These are phyloP conservation scores for Linurgus olivaceus DNA, from an alignment of 2,797 vertebrate species.

Conservation along the genomic window DNA sequence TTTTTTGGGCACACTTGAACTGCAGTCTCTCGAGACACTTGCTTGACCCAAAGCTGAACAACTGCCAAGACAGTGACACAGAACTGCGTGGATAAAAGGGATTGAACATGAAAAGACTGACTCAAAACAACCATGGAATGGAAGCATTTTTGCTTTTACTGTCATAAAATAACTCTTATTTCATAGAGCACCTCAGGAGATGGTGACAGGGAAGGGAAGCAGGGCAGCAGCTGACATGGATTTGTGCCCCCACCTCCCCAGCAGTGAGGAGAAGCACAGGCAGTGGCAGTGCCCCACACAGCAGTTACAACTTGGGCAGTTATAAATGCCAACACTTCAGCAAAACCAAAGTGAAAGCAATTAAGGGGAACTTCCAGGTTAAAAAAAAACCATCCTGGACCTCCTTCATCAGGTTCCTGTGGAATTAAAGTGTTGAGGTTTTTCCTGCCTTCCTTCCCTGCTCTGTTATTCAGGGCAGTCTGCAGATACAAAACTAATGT, in stretches of 20 bases:
- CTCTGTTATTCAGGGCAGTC: not conserved
- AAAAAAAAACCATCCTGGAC: not conserved
- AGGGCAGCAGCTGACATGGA: not conserved
- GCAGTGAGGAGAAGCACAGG: not conserved
- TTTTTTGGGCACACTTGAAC: conserved; percentile 2
- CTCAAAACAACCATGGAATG: conserved; percentile 57
- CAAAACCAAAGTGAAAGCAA: not conserved
- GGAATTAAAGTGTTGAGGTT: rapidly evolving
- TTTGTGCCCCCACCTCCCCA: not conserved
- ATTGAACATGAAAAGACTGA: conserved; percentile 60
- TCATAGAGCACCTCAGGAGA: not conserved
- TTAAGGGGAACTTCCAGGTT: not conserved
- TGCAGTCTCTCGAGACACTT: not conserved
- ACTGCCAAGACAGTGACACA: conserved; percentile 52
- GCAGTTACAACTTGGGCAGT: not conserved
- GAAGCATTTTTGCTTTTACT: conserved; percentile 43
- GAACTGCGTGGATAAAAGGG: conserved; percentile 44
- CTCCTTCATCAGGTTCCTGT: not conserved
- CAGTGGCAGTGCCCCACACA: not conserved
- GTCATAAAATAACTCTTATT: conserved; percentile 40
- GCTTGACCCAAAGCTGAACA: conserved; percentile 40
- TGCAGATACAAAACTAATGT: not conserved
- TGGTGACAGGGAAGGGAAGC: conserved; percentile 14
- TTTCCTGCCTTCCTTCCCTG: not conserved
- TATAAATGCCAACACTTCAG: not conserved